phyloP scores from a whole-genome alignment of 2,113 vertebrate species.

The Siniperca chuatsi region DNA sequence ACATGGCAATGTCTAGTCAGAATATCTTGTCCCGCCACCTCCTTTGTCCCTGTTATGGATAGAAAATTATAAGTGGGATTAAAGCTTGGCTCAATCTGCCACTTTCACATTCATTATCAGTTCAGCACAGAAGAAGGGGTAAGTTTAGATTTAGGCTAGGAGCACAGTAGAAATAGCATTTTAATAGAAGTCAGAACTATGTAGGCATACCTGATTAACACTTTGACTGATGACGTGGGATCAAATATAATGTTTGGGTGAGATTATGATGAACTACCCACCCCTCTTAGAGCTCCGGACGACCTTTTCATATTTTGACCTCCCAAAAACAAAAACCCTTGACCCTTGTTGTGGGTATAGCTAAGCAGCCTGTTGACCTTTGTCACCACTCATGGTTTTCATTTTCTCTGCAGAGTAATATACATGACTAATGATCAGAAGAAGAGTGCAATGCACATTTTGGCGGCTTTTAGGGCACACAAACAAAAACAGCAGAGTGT shows the following conservation, averaged over 20 bases:
- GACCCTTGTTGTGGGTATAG: background rate
- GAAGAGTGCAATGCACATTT: background rate
- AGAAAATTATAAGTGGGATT: slow-evolving; percentile 23
- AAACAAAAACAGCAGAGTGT: too few species aligned
- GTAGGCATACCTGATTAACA: background rate
- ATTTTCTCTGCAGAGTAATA: background rate
- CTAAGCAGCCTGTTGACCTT: background rate
- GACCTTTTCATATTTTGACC: background rate
- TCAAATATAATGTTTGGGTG: background rate
- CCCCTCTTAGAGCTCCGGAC: background rate
- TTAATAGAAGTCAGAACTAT: background rate
- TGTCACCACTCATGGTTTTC: background rate
- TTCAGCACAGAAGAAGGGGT: background rate
- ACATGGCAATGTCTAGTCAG: background rate
- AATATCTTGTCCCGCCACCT: slow-evolving; percentile 26
- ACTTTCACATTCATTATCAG: slow-evolving; percentile 23
- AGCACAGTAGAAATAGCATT: background rate
- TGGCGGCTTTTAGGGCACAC: too few species aligned
- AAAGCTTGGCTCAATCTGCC: background rate
- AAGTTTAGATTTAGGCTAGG: background rate
- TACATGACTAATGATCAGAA: background rate
- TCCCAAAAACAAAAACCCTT: background rate
- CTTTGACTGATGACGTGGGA: background rate
- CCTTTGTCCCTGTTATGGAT: slow-evolving; percentile 1
- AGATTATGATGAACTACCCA: background rate